Evolutionary conservation across 2,888 invertebrate genomes (phyloP), one percentile per base, ranked within the genome.

Genomic region (Scelioninae gen. 2): DNA sequence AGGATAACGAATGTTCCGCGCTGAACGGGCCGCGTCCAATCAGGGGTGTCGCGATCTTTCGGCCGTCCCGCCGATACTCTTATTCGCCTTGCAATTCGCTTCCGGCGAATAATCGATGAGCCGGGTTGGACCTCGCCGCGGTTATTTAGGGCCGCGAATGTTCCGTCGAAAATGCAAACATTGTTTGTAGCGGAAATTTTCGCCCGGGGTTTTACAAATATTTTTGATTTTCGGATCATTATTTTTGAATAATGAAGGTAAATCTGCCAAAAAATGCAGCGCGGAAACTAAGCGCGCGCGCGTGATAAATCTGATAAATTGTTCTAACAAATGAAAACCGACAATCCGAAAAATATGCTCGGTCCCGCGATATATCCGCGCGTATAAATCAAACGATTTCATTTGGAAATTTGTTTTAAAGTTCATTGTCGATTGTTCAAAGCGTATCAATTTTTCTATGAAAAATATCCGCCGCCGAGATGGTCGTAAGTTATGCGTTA

Each of bases 401-500:
- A 67, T 72, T 67, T 67, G 39, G 45, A 61, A 67, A 73, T 73
- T 67, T 73, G 57, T 73, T 72, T 73, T 61, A 73, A 61, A 73
- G 55, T 60, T 63, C 63, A 61, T 63, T 53, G 68, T 58, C 43
- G 58, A 73, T 68, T 73, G 61, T 57, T 68, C 57, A 39, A 57
- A 73, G 45, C 63, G 16, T 25, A 64, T 63, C 76, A 65, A 75
- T 76, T 77, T 74, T 73, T 72, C 60, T 60, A 64, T 70, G 75
- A 76, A 73, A 77, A 78, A 76, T 76, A 77, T 63, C 68, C 53
- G 45, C 43, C 65, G 74, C 41, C 33, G 64, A 68, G 65, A 45
- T 41, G 69, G 33, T 58, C 72, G 65, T 65, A 72, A 77, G 75
- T 74, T 60, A 67, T 68, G 60, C 35, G 73, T 73, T n/a, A 65